Evolutionary conservation across 1,140 invertebrate species (phyloP).

Genomic region (Eulimnadia texana): DNA sequence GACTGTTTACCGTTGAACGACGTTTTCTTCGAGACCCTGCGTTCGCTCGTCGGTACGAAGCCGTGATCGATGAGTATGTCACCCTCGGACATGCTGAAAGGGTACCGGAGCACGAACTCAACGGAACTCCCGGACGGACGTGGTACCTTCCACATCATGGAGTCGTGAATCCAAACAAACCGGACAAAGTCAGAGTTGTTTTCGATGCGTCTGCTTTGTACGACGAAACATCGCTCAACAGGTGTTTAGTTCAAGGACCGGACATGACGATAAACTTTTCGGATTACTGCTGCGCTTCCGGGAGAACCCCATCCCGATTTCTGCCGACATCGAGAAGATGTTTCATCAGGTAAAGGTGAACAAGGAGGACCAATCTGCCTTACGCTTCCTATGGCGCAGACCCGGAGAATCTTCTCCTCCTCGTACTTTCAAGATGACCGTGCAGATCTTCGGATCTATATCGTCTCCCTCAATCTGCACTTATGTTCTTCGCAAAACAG

Average conservation of each 20-base stretch:
- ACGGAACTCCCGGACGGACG: background rate
- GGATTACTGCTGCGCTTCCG: slow-evolving; percentile 1
- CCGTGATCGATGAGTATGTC: slow-evolving; percentile 3
- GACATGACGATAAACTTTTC: background rate
- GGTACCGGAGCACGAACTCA: background rate
- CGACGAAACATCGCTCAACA: slow-evolving; percentile 1
- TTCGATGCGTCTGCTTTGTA: slow-evolving; percentile 3
- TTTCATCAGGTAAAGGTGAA: slow-evolving; percentile 9
- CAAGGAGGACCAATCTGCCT: slow-evolving; percentile 10
- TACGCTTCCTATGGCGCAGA: slow-evolving; percentile 16
- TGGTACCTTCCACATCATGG: slow-evolving; percentile 10
- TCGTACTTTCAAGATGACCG: slow-evolving; percentile 11
- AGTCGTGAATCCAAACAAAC: background rate
- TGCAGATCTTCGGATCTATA: slow-evolving; percentile 15
- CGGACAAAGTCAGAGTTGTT: background rate
- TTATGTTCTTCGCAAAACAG: slow-evolving; percentile 3
- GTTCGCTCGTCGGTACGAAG: background rate
- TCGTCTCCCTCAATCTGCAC: slow-evolving; percentile 16
- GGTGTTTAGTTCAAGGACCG: background rate
- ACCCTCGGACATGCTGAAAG: background rate
- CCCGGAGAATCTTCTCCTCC: background rate
- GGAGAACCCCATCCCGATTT: slow-evolving; percentile 1
- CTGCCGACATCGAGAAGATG: slow-evolving; percentile 14
- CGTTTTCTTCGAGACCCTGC: background rate
- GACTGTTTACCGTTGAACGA: background rate